phyloP scores from a whole-genome alignment of 2,888 invertebrate species.

The Mesopsocus fuscifrons region DNA sequence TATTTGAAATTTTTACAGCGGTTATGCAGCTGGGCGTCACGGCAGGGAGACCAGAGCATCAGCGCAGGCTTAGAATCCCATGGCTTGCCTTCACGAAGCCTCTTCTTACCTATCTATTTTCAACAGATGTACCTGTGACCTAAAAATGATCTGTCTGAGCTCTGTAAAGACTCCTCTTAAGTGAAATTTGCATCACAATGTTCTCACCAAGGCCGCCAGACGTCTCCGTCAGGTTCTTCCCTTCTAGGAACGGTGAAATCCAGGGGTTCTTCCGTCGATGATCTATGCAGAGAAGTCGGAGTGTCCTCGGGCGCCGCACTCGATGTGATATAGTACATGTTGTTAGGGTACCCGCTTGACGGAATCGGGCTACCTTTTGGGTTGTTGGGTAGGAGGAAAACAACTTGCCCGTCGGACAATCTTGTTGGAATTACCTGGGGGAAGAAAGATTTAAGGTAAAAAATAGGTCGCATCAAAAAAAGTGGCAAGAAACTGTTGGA shows the following conservation, averaged over 20 bases:
- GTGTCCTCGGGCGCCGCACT: neutral
- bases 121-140: too few species aligned
- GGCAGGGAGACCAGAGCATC: too few species aligned
- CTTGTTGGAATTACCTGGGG: constrained; percentile 32
- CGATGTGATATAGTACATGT: neutral
- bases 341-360: neutral
- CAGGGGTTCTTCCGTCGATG: neutral
- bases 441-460: neutral
- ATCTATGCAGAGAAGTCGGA: neutral
- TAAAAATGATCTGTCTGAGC: too few species aligned
- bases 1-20: too few species aligned
- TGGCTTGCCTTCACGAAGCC: too few species aligned
- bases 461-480: too few species aligned
- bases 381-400: constrained; percentile 38
- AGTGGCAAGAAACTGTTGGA: too few species aligned
- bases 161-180: too few species aligned
- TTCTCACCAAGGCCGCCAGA: neutral
- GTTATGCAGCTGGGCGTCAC: too few species aligned
- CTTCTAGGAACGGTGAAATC: neutral
- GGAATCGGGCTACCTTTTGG: neutral
- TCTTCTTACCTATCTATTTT: too few species aligned
- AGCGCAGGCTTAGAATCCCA: too few species aligned
- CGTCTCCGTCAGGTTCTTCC: neutral
- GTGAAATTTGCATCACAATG: too few species aligned
- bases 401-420: constrained; percentile 38